phyloP scores from a whole-genome alignment of 1,140 invertebrate genomes.

The Chironomus tepperi region DNA sequence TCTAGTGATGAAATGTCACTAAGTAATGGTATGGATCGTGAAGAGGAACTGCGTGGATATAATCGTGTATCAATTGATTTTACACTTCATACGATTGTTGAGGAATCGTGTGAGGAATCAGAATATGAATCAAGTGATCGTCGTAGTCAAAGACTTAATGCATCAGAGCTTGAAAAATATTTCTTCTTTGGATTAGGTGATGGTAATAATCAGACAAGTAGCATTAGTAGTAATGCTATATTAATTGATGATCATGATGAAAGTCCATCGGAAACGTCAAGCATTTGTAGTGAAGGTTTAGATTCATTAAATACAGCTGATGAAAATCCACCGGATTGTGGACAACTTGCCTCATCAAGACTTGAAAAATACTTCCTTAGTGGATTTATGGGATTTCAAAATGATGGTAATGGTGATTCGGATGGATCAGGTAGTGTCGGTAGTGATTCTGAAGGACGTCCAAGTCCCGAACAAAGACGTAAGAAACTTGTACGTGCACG shows the following conservation, averaged over 20 bases:
- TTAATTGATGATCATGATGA: slow-evolving; percentile 43
- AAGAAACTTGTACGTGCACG: slow-evolving; percentile 69
- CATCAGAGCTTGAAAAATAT: slow-evolving; percentile 83
- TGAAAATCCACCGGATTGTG: slow-evolving; percentile 43
- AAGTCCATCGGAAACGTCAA: slow-evolving; percentile 77
- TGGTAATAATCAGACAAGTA: slow-evolving; percentile 46
- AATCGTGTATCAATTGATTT: slow-evolving; percentile 75
- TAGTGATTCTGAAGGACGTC: slow-evolving; percentile 74
- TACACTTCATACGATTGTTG: slow-evolving; percentile 84
- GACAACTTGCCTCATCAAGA: slow-evolving; percentile 63
- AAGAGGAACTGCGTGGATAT: slow-evolving; percentile 68
- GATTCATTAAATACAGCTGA: slow-evolving; percentile 55
- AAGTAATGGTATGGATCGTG: slow-evolving; percentile 50
- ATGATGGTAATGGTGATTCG: slow-evolving; percentile 57
- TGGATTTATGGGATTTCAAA: slow-evolving; percentile 72
- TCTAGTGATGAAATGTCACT: slow-evolving; percentile 47
- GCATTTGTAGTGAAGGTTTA: slow-evolving; percentile 72
- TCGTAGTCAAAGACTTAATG: slow-evolving; percentile 54
- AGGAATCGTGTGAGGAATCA: slow-evolving; percentile 88
- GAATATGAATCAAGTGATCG: slow-evolving; percentile 58
- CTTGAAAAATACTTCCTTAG: slow-evolving; percentile 85
- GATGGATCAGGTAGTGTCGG: slow-evolving; percentile 76
- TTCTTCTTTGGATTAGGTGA: slow-evolving; percentile 78
- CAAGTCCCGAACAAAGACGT: slow-evolving; percentile 73
- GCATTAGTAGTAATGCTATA: background rate